phyloP scores from a whole-genome alignment of 2,113 vertebrate genomes.

The Sander lucioperca region DNA sequence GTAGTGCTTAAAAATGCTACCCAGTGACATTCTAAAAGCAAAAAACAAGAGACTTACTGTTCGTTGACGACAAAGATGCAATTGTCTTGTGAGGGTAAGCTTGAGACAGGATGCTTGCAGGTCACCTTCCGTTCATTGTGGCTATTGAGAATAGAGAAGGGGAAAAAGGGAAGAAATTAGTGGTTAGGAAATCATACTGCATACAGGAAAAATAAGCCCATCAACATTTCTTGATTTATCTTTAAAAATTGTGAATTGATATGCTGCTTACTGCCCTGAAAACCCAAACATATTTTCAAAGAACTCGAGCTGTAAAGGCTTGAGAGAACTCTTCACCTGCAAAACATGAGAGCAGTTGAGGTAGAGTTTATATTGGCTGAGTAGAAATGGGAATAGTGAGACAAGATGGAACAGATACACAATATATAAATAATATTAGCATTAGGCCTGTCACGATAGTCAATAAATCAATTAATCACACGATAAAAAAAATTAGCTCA shows the following conservation, averaged over 20 bases:
- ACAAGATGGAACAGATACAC: neutral
- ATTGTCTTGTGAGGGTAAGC: constrained; percentile 95
- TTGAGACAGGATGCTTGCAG: constrained; percentile 96
- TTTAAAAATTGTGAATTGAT: neutral
- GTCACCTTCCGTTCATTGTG: constrained; percentile 99
- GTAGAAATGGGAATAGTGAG: neutral
- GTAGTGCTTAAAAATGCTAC: constrained; percentile 58
- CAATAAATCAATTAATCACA: no score
- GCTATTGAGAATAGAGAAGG: constrained; percentile 75
- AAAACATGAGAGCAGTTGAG: constrained; percentile 11
- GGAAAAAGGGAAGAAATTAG: neutral
- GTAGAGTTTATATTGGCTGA: neutral
- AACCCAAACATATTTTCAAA: constrained; percentile 12
- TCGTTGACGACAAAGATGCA: constrained; percentile 99
- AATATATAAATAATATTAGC: constrained; percentile 3
- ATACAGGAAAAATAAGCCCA: neutral
- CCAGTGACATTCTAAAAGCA: constrained; percentile 55
- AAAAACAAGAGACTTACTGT: constrained; percentile 91
- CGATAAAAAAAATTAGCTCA: no score
- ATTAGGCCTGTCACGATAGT: no score
- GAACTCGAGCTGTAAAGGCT: neutral
- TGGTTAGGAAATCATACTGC: neutral
- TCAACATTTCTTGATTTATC: neutral
- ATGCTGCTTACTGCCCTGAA: neutral
- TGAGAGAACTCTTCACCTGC: neutral